Base-by-base conservation (phyloP, 2,888 invertebrate species). In the Chaetoderma sp. region DNA sequence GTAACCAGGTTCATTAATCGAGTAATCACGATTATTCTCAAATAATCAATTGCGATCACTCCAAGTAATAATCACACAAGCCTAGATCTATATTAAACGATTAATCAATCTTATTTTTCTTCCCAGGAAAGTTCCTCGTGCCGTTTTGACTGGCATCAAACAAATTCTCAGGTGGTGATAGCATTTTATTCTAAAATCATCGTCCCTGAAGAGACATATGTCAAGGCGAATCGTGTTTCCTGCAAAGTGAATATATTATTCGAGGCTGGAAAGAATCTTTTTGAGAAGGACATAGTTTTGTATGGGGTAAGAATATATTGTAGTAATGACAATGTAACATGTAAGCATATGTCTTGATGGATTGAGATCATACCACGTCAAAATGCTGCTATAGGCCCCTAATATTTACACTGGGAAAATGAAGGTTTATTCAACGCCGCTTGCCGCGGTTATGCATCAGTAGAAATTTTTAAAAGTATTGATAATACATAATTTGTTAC, bases 101-200 rank as follows among this genome's bases (percentile, higher is more conserved):
- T n/a, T n/a, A n/a, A n/a, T n/a, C n/a, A n/a, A n/a, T n/a, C n/a
- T n/a, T n/a, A n/a, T n/a, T n/a, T n/a, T n/a, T n/a, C n/a, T n/a
- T n/a, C n/a, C n/a, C n/a, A n/a, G n/a, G n/a, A n/a, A n/a, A n/a
- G n/a, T n/a, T n/a, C n/a, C 64, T 65, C 77, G 64, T 97, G 97
- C 83, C 91, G 96, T 27, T 92, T 93, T 89, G 98, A 98, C 85
- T 96, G 96, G 94, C 95, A 97, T 88, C 98, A 98, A 88, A 98
- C 97, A 0, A 92, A 91, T 0, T 90, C 91, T 0, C 90, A 91
- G 84, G 93, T 98, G 0, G 92, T 93, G 66, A 90, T 98, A 55
- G 93, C 96, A 39, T 90, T 98, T 49, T 98, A 94, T 87, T 94
- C 94, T 0, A 98, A 98, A 88, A 91, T 93, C 76, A 94, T 95